A percentile compares a stretch with the other conserved stretches of the same genome.
Conservation (phyloP, 2,888 invertebrate species). For the Anoplius nigerrimus region DNA sequence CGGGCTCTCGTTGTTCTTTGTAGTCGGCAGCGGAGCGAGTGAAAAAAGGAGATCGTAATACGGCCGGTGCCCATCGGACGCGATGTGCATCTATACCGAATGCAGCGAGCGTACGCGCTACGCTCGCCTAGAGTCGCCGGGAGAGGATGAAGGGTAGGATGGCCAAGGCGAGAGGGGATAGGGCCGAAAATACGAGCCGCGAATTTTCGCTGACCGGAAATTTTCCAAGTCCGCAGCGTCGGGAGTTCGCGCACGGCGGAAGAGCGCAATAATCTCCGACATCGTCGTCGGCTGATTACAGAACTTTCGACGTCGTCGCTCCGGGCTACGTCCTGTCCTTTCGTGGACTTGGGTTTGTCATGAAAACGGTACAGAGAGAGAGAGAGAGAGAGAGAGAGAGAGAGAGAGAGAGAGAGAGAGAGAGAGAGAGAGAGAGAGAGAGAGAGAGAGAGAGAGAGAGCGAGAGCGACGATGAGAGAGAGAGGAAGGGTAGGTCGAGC, state of each 20-base stretch:
- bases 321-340: slow-evolving; percentile 18
- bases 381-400: not conserved
- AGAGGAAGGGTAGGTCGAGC: slow-evolving; percentile 6
- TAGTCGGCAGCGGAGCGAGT: too few species aligned
- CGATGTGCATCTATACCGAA: too few species aligned
- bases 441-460: slow-evolving; percentile 3
- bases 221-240: not conserved
- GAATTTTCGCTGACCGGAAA: not conserved
- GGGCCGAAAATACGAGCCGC: too few species aligned
- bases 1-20: too few species aligned
- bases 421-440: slow-evolving; percentile 2
- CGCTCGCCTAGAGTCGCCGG: too few species aligned
- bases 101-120: too few species aligned
- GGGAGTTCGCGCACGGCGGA: slow-evolving; percentile 6
- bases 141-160: too few species aligned
- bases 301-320: slow-evolving; percentile 12
- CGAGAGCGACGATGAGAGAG: not conserved
- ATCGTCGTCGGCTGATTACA: slow-evolving; percentile 25
- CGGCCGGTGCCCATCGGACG: not conserved
- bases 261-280: slow-evolving; percentile 23
- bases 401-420: slow-evolving; percentile 4
- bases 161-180: too few species aligned
- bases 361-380: too few species aligned
- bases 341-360: not conserved
- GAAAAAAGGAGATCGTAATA: too few species aligned